phyloP scores from a whole-genome alignment of 2,113 vertebrate species.

The Cariama cristata region DNA sequence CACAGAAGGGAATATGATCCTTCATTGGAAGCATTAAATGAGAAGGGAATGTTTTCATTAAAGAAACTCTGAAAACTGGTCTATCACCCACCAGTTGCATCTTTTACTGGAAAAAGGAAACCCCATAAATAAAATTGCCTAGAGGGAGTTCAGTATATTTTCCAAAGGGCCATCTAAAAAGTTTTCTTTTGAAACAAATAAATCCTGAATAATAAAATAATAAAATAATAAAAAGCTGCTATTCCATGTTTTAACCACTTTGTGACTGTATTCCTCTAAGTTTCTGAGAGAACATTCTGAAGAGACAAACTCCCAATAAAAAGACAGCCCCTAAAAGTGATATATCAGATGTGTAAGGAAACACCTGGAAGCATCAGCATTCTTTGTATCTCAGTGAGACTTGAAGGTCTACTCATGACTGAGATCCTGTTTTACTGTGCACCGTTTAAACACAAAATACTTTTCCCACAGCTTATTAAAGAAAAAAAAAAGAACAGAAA shows the following conservation, averaged over 20 bases:
- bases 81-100: constrained; percentile 29
- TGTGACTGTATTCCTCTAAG: background rate
- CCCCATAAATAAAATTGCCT: constrained; percentile 62
- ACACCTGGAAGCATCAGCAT: background rate
- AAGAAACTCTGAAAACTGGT: constrained; percentile 52
- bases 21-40: constrained; percentile 22
- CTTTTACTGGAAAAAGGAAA: background rate
- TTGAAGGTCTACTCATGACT: background rate
- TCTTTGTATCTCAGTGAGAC: background rate
- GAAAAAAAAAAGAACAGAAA: background rate
- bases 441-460: background rate
- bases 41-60: constrained; percentile 52
- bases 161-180: constrained; percentile 37
- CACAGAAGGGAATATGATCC: background rate
- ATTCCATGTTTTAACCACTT: constrained; percentile 37
- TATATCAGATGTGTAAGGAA: background rate
- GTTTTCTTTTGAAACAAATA: constrained; percentile 53
- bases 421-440: background rate
- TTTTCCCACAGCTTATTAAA: background rate
- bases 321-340: background rate
- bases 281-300: background rate
- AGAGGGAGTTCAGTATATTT: constrained; percentile 22
- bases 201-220: constrained; percentile 16
- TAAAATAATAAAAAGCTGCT: background rate
- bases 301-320: background rate